Evolutionary conservation across 1,140 invertebrate species (phyloP).

Genomic region (Prorops nasuta): DNA sequence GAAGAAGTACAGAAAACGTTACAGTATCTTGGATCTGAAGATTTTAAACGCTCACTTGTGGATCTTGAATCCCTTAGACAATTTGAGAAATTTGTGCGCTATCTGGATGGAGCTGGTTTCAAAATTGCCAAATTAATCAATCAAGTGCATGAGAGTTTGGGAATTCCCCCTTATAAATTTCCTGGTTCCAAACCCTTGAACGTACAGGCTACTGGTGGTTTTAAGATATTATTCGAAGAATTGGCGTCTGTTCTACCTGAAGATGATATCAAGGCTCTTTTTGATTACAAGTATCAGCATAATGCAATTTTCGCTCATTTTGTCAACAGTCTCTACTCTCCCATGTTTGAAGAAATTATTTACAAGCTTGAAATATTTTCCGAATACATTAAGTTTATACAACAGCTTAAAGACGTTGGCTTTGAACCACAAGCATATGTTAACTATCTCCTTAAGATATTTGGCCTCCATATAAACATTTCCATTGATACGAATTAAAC

Average conservation of each 20-base stretch:
- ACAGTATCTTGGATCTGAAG: slow-evolving; percentile 9
- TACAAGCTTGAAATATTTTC: background rate
- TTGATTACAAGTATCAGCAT: slow-evolving; percentile 24
- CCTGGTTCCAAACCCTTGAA: background rate
- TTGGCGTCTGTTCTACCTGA: slow-evolving; percentile 22
- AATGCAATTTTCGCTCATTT: slow-evolving; percentile 23
- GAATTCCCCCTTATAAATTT: slow-evolving; percentile 16
- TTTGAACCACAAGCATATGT: no score
- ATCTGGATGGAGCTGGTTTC: slow-evolving; percentile 20
- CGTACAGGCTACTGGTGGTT: background rate
- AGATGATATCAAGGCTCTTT: slow-evolving; percentile 27
- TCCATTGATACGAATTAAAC: no score
- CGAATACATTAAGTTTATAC: no score
- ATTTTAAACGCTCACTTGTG: slow-evolving; percentile 23
- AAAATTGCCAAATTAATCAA: slow-evolving; percentile 9
- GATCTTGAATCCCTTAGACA: slow-evolving; percentile 19
- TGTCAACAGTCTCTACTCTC: slow-evolving; percentile 16
- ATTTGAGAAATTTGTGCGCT: slow-evolving; percentile 10
- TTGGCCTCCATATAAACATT: no score
- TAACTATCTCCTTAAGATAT: no score
- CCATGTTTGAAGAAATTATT: slow-evolving; percentile 17
- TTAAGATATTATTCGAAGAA: background rate
- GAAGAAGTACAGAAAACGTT: no score
- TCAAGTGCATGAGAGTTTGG: slow-evolving; percentile 9
- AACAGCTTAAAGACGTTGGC: no score